Conservation (phyloP, 2,797 vertebrate species). For the Gallirallus australis region DNA sequence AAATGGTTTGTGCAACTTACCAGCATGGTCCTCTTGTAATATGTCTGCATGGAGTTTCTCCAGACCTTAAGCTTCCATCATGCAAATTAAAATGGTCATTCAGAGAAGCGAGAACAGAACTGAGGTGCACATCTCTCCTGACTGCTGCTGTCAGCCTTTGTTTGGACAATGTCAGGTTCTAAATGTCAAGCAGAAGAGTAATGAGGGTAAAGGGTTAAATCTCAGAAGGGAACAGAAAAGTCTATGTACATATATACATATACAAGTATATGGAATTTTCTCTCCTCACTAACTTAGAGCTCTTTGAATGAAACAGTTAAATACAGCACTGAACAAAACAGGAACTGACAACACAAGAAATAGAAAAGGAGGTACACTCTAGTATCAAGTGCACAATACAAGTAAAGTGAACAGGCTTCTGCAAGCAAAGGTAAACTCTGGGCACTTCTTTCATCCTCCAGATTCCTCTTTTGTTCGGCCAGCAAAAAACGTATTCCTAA, state of each 20-base stretch:
- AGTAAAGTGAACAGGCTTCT: background rate
- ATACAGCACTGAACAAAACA: background rate
- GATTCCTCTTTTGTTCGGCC: background rate
- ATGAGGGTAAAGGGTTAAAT: background rate
- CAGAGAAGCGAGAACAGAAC: background rate
- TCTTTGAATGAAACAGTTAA: background rate
- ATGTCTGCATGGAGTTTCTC: background rate
- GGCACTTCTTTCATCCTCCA: background rate
- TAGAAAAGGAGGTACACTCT: background rate
- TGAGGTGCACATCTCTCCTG: background rate
- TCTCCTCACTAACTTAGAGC: background rate
- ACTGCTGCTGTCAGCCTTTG: background rate
- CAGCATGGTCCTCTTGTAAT: background rate
- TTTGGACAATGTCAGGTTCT: background rate
- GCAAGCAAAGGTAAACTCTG: background rate
- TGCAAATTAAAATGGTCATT: background rate
- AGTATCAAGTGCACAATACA: background rate
- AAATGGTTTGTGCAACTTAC: background rate
- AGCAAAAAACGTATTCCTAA: constrained; percentile 5
- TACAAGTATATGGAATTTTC: background rate
- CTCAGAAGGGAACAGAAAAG: background rate
- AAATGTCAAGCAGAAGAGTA: background rate
- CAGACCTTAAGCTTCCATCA: background rate
- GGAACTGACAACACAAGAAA: background rate
- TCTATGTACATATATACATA: background rate